Evolutionary conservation across 2,888 invertebrate species (phyloP), one percentile per base, ranked within the genome.

Genomic region (Ptilodon capucinus): DNA sequence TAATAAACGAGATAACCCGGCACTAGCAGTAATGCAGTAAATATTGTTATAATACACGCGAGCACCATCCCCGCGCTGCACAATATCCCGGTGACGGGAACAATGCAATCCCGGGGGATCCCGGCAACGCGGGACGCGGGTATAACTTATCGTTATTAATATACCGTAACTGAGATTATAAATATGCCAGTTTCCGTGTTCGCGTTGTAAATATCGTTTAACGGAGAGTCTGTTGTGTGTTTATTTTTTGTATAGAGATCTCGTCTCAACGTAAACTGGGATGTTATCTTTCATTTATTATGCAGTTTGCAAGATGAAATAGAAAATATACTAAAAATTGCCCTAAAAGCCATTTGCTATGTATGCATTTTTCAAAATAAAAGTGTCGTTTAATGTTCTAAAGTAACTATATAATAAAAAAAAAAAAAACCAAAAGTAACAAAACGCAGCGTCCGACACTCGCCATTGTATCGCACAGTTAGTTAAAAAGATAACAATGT

Each of bases 21-120:
- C 59, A 52, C 38, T 19, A 38, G 38, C 38, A n/a, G 13, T 38
- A 38, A 38, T 19, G 38, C 60, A 51, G 48, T 55, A 57, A 60
- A 67, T 63, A 63, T 54, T 48, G 51, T 60, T 54, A 55, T 57
- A 64, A 56, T 59, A 54, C 64, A 57, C 32, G 45, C 50, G 40
- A 41, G 18, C 9, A 23, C 39, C 52, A 44, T 52, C 46, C 58
- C 51, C 46, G 54, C 40, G 54, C 48, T 65, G 63, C 58, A 61
- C 62, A 62, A 64, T 64, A 64, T 62, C 50, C 51, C 50, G 52
- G 45, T 54, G 52, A 59, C 44, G 54, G 54, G 64, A 63, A 73
- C 71, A 73, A 71, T 66, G 64, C 67, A 57, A 57, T 68, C 76
- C 74, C 72, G 52, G 53, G 74, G 67, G 76, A 67, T 51, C 49